Evolutionary conservation across 2,113 vertebrate genomes (phyloP).

Genomic region (Bungarus multicinctus): DNA sequence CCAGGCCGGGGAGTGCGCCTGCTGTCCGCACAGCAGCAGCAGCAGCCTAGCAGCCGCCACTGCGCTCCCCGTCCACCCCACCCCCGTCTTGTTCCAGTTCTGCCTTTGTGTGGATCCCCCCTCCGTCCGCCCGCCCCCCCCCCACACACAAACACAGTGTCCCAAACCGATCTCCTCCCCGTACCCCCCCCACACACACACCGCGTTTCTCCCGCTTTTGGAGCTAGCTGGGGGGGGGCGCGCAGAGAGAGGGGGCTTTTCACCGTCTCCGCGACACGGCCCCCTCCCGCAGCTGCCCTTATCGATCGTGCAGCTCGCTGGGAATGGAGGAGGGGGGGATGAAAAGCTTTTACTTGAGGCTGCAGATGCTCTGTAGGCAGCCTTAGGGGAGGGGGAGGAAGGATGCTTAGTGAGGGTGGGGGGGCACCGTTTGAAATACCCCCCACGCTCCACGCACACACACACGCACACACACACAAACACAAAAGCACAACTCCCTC

Average conservation of each 20-base stretch:
- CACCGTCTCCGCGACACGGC: background rate
- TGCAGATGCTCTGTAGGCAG: background rate
- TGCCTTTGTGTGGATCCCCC: background rate
- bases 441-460: background rate
- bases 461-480: no score
- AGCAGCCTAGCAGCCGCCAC: background rate
- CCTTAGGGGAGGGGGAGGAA: no score
- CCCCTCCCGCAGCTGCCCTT: background rate
- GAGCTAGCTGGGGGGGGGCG: background rate
- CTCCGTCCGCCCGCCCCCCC: background rate
- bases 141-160: no score
- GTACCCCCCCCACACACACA: no score
- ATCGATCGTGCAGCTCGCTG: conserved; percentile 4
- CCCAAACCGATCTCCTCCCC: background rate
- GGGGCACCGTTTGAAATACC: background rate
- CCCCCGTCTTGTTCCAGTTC: background rate
- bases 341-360: background rate
- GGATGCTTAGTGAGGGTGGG: no score
- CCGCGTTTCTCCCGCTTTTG: background rate
- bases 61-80: background rate
- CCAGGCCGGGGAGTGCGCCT: background rate
- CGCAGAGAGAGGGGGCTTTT: background rate
- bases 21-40: no score
- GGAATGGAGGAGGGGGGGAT: background rate
- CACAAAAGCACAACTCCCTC: background rate